Evolutionary conservation across 30 jellyfish, hydroid and myxozoan genomes (phyloP), one percentile per base, ranked within the genome.

Genomic region (Aurelia sp.): DNA sequence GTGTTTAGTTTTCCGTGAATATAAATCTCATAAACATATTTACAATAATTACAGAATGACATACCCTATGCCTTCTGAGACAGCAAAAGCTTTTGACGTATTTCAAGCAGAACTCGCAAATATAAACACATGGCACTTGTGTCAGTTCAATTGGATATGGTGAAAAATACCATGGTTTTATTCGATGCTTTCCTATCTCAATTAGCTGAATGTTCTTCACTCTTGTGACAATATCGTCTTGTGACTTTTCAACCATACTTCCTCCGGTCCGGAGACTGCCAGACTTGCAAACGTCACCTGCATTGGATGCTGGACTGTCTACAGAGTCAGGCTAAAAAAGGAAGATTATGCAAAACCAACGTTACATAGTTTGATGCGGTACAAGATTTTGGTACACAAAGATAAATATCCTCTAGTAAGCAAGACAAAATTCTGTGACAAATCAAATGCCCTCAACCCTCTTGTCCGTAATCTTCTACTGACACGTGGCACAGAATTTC

Each of bases 141-240:
- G 97, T 89, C 65, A 96, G 85, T 76, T 96, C 99, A 30, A 96
- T 80, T 3, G 98, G 96, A 70, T 96, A 96, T 16, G 99, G 99
- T 21, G 99, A 89, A 82, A 96, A 96, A 66, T 96, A 96, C 99
- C 99, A 96, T 3, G 99, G 99, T 55, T 91, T 96, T 65, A 96
- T 96, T 53, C 98, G 79, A 64, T 96, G 98, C 22, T 83, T 93
- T 22, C 99, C 99, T 35, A 96, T 78, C 78, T 96, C 98, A 48
- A 96, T 88, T 73, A 88, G 82, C 58, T 92, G 98, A 16, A 96
- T 81, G 72, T 96, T 96, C 64, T 96, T 96, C 51, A 96, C 99
- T 11, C 98, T 60, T 64, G 99, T 96, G 44, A 96, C 78, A 84
- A 92, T 96, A 71, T 91, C 98, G 78, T 92, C 99, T 71, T 92